Evolutionary conservation across 2,113 vertebrate species (phyloP).

Genomic region (Pyxicephalus adspersus): DNA sequence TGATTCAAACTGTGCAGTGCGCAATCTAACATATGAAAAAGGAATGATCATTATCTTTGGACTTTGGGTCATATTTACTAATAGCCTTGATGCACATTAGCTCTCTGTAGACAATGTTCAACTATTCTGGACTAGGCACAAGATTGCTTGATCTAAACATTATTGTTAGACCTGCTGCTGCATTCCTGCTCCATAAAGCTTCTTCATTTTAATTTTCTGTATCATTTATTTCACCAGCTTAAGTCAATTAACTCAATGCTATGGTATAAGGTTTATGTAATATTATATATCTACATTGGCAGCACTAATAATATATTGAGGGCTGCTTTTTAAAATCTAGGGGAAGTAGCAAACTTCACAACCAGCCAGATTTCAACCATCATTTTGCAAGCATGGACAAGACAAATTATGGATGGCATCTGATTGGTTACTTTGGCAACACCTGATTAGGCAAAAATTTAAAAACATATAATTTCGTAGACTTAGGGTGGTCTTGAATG

Average conservation of each 20-base stretch:
- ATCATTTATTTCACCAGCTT: constrained; percentile 58
- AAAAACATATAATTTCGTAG: too few species aligned
- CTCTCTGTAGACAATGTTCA: constrained; percentile 5
- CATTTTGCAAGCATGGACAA: too few species aligned
- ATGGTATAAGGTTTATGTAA: not conserved
- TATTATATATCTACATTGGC: not conserved
- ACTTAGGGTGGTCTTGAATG: too few species aligned
- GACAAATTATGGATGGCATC: too few species aligned
- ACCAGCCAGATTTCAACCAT: too few species aligned
- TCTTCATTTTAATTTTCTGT: too few species aligned
- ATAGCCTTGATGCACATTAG: constrained; percentile 30
- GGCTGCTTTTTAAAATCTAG: too few species aligned
- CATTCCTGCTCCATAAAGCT: too few species aligned
- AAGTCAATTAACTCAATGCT: constrained; percentile 57
- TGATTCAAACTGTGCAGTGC: constrained; percentile 38
- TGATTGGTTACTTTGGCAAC: too few species aligned
- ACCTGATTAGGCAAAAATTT: too few species aligned
- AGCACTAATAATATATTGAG: too few species aligned
- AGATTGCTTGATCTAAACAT: not conserved
- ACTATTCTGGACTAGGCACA: not conserved
- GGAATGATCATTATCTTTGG: constrained; percentile 38
- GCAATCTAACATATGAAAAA: constrained; percentile 35
- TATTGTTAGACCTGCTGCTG: not conserved
- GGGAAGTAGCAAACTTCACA: too few species aligned
- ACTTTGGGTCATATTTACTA: constrained; percentile 34